Evolutionary conservation across 2,888 invertebrate genomes (phyloP).

Genomic region (Adineta ricciae): DNA sequence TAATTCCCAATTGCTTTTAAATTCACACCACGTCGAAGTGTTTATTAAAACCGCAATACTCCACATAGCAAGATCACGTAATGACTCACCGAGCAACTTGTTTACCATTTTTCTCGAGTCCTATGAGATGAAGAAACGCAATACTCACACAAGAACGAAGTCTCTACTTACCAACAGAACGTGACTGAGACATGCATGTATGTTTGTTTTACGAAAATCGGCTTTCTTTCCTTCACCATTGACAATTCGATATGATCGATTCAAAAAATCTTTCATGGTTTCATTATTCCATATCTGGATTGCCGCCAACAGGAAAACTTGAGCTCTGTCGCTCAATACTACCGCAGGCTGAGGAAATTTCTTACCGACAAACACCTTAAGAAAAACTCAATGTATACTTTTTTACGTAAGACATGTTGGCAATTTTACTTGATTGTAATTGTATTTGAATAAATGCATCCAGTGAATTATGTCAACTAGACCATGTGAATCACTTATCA

Average conservation of each 20-base stretch:
- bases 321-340: neutral
- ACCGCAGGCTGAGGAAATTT: neutral
- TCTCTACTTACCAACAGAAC: neutral
- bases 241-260: neutral
- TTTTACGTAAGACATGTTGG: neutral
- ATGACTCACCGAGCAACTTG: no score
- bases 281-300: neutral
- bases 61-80: no score
- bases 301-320: neutral
- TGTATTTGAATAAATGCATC: neutral
- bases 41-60: no score
- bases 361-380: neutral
- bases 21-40: no score
- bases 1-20: no score
- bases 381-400: neutral
- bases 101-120: no score
- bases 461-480: neutral
- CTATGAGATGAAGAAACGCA: no score
- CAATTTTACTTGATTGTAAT: neutral
- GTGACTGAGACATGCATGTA: neutral
- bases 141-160: neutral
- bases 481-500: neutral
- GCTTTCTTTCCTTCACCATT: neutral
- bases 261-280: neutral
- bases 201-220: neutral